Percentiles rank a stretch among this genome's conserved stretches.
Conservation (phyloP, 2,797 vertebrate genomes). For the Myripristis jacobus region DNA sequence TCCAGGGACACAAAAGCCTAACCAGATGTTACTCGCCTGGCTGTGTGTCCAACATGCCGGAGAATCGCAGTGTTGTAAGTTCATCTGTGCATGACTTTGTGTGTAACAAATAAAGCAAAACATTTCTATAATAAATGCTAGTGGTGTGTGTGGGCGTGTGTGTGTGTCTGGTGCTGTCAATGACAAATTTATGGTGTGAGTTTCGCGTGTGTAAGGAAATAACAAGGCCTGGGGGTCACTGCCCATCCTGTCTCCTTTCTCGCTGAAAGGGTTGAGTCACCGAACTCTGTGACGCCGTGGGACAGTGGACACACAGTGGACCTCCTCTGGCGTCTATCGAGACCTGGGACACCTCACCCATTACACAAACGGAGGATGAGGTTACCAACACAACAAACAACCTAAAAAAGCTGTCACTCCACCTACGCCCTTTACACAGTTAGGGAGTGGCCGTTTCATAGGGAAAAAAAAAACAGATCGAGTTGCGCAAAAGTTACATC, state of each 20-base stretch:
- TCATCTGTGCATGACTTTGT: not conserved
- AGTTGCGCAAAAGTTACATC: not conserved
- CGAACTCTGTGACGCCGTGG: not conserved
- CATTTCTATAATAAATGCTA: not conserved
- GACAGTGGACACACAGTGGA: slow-evolving; percentile 36
- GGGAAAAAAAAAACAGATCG: not conserved
- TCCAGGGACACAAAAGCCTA: slow-evolving; percentile 27
- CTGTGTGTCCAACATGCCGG: not conserved
- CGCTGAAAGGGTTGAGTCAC: slow-evolving; percentile 29
- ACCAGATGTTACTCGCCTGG: slow-evolving; percentile 44
- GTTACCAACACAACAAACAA: slow-evolving; percentile 35
- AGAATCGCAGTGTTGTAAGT: not conserved
- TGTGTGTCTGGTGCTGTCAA: no score
- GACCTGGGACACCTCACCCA: not conserved
- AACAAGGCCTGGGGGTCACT: slow-evolving; percentile 9
- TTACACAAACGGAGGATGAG: slow-evolving; percentile 23
- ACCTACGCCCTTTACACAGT: slow-evolving; percentile 1
- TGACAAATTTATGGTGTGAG: not conserved
- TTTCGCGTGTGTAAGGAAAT: slow-evolving; percentile 6
- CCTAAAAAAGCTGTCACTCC: not conserved
- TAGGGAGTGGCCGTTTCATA: not conserved
- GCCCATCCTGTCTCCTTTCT: slow-evolving; percentile 27
- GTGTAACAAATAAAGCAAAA: not conserved
- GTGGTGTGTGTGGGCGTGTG: not conserved
- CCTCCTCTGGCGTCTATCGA: slow-evolving; percentile 15